phyloP scores from a whole-genome alignment of 2,888 invertebrate species.

The Teleogryllus oceanicus region DNA sequence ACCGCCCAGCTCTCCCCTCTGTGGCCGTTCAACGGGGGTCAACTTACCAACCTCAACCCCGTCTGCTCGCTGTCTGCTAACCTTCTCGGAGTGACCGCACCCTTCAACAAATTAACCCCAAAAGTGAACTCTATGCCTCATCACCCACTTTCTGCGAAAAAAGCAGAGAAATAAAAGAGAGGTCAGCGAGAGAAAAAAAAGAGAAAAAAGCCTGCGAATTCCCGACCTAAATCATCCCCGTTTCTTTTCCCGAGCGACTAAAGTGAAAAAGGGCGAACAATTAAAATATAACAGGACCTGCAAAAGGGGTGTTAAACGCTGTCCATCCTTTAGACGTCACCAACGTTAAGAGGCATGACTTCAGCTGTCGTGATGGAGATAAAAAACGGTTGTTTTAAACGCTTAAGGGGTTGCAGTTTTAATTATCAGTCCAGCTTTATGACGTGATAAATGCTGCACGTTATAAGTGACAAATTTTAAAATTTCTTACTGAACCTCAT shows the following conservation, averaged over 20 bases:
- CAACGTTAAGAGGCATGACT: background rate
- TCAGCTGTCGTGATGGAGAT: background rate
- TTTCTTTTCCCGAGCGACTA: background rate
- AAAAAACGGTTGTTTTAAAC: background rate
- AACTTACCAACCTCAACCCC: slow-evolving; percentile 25
- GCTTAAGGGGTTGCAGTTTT: no score
- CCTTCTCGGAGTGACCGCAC: slow-evolving; percentile 22
- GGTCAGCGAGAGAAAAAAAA: background rate
- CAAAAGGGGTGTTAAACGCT: background rate
- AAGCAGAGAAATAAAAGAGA: slow-evolving; percentile 20
- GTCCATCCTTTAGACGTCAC: background rate
- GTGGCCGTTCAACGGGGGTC: background rate
- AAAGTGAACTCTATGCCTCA: slow-evolving; percentile 29
- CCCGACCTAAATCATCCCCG: slow-evolving; percentile 4
- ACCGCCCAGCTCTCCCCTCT: slow-evolving; percentile 18
- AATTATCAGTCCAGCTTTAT: no score
- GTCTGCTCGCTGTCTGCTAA: slow-evolving; percentile 24
- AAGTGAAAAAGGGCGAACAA: background rate
- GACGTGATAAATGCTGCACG: no score
- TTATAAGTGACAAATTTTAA: no score
- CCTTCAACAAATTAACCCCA: slow-evolving; percentile 32
- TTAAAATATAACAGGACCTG: background rate
- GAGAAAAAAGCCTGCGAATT: background rate
- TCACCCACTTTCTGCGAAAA: slow-evolving; percentile 26
- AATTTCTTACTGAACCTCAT: no score